Evolutionary conservation across 2,797 vertebrate genomes (phyloP), one percentile per base, ranked within the genome.

Genomic region (Brotogeris chrysoptera): DNA sequence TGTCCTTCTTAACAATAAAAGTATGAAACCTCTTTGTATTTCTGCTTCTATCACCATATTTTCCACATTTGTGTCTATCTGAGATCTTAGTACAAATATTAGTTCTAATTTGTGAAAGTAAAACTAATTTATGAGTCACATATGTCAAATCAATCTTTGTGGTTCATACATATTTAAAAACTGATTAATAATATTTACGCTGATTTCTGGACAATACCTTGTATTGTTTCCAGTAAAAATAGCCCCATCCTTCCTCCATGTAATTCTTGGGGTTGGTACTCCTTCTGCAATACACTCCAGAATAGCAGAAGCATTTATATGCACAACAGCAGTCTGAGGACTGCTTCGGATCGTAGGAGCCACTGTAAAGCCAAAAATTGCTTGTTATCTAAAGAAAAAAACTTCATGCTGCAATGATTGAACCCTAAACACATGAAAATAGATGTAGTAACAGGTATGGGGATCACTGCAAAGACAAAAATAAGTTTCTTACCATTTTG

Each of bases 211-310:
- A 44, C 16, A 92, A 96, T 98, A 99, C 99, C 99, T 99, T 23
- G 97, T 96, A 88, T 96, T 99, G 96, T 97, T 98, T 94, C 97
- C 98, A 60, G 98, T 85, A 63, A 99, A 88, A 96, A 99, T 38
- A 38, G 97, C 96, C 13, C 99, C 99, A 53, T 99, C 98, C 95
- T 99, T 99, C 94, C 99, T 99, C 99, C 99, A 99, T 3, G 99
- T 98, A 78, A 99, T 94, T 24, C 98, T 98, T 8, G 99, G 99
- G 4, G 95, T 23, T 52, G 99, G 99, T 7, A 99, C 97, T 34
- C 99, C 99, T 82, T 98, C 98, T 3, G 98, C 98, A 2, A 94
- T 69, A 92, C 99, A 99, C 93, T 99, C 98, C 76, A 99, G 97
- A 50, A 98, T 74, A 47, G 96, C 88, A 11, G 98, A 98, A 64